Evolutionary conservation across 2,113 vertebrate species (phyloP).

Genomic region (Sebastes fasciatus): DNA sequence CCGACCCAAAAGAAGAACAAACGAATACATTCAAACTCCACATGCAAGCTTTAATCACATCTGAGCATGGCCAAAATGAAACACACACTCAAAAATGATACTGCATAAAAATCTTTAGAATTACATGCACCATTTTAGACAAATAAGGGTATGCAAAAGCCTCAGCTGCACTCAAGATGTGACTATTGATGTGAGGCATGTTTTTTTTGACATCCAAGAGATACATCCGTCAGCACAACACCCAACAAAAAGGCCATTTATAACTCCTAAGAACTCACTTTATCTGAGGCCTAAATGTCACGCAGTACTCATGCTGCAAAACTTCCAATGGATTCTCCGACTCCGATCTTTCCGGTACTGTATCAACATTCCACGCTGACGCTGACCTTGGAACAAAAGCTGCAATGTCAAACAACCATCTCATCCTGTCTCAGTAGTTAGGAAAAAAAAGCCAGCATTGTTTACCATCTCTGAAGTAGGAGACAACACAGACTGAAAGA

Average conservation of each 20-base stretch:
- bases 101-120: not conserved
- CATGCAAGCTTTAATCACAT: constrained; percentile 18
- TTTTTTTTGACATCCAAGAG: constrained; percentile 18
- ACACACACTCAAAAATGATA: constrained; percentile 5
- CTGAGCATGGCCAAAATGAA: not conserved
- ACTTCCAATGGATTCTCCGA: constrained; percentile 44
- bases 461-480: constrained; percentile 44
- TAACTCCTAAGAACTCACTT: constrained; percentile 17
- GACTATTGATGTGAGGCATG: not conserved
- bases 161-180: constrained; percentile 2
- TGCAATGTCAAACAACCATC: constrained; percentile 43
- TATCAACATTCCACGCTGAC: constrained; percentile 60
- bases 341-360: constrained; percentile 33
- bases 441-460: constrained; percentile 13
- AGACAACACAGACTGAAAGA: constrained; percentile 32
- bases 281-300: constrained; percentile 61
- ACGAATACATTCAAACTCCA: constrained; percentile 21
- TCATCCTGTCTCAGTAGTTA: constrained; percentile 23
- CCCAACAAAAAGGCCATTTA: constrained; percentile 46
- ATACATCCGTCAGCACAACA: constrained; percentile 27
- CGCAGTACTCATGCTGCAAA: constrained; percentile 49
- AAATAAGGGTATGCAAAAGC: not conserved
- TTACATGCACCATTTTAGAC: not conserved
- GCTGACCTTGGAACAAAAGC: constrained; percentile 60
- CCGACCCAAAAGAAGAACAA: constrained; percentile 35